A percentile compares a stretch with the other conserved stretches of the same genome.
These are phyloP conservation scores for Heliconius aoede DNA, from an alignment of 2,888 invertebrate species.

Conservation along the genomic window DNA sequence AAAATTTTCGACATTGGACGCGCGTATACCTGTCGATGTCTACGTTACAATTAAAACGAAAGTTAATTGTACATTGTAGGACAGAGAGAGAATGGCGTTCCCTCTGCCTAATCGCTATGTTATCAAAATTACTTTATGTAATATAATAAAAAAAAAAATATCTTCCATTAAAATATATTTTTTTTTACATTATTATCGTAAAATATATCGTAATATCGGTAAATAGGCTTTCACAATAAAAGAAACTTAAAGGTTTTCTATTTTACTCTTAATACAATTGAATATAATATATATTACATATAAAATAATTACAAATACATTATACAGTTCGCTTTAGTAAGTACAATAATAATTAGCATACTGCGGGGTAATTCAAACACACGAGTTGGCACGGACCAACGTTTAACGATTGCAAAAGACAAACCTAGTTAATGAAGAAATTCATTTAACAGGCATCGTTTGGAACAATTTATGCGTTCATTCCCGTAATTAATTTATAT, in stretches of 20 bases:
- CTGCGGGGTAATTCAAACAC: constrained; percentile 9
- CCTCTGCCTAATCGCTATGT: too few relatives aligned
- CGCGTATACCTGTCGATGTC: too few relatives aligned
- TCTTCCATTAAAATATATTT: too few relatives aligned
- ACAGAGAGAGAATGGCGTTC: too few relatives aligned
- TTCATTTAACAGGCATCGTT: constrained; percentile 32
- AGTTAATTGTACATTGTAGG: too few relatives aligned
- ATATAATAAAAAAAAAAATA: too few relatives aligned
- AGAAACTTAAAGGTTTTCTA: neutral
- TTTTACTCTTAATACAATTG: too few relatives aligned
- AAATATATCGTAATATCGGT: too few relatives aligned
- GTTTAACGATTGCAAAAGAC: constrained; percentile 28
- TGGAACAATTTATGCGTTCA: constrained; percentile 61
- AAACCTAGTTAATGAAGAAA: constrained; percentile 36
- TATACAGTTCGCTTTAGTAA: constrained; percentile 4
- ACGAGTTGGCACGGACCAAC: constrained; percentile 24
- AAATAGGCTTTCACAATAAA: neutral
- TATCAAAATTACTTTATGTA: too few relatives aligned
- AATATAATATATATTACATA: neutral
- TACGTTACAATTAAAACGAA: too few relatives aligned
- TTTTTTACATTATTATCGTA: too few relatives aligned
- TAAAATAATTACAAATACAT: neutral
- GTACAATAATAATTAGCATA: constrained; percentile 20
- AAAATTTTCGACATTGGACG: too few relatives aligned
- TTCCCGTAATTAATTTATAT: constrained; percentile 68